A percentile compares a stretch with the other conserved stretches of the same genome.
Conservation (phyloP, 2,888 invertebrate genomes). For the Drosophila villosipedis region DNA sequence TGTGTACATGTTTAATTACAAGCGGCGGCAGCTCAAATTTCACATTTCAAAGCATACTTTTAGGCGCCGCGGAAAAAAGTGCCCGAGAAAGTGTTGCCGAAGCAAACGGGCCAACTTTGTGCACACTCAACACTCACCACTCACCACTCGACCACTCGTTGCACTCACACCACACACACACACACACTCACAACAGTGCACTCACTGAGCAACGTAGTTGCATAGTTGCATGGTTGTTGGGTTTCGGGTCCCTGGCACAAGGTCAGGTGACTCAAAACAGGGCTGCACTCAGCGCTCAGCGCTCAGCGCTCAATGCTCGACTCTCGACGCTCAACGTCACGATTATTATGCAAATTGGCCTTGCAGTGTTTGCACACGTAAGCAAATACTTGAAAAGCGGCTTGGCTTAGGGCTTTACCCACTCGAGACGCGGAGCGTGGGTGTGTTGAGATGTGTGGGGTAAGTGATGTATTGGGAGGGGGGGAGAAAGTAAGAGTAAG, state of each 20-base stretch:
- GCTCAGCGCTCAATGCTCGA: conserved; percentile 6
- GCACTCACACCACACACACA: conserved; percentile 18
- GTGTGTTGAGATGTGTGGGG: background rate
- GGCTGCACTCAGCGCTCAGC: conserved; percentile 6
- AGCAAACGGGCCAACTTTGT: conserved; percentile 58
- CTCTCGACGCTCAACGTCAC: conserved; percentile 45
- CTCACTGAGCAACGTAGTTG: background rate
- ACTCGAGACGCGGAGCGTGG: conserved; percentile 54
- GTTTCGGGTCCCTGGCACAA: conserved; percentile 42
- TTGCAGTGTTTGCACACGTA: conserved; percentile 70
- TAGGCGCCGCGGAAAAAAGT: conserved; percentile 73
- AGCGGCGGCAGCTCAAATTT: conserved; percentile 41
- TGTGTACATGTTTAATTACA: conserved; percentile 66
- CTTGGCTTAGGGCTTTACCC: conserved; percentile 39
- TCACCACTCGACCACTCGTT: background rate
- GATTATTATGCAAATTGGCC: conserved; percentile 80
- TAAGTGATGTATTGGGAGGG: too few species aligned
- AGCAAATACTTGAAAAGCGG: conserved; percentile 67
- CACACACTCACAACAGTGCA: background rate
- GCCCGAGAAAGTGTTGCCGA: conserved; percentile 74
- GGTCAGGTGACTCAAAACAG: conserved; percentile 60
- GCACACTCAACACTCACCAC: conserved; percentile 19
- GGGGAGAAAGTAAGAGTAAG: conserved; percentile 20
- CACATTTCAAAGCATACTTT: conserved; percentile 74
- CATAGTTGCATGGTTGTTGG: conserved; percentile 1